Conservation (phyloP, 1,140 invertebrate species). For the Yoshiicerus persimilis region DNA sequence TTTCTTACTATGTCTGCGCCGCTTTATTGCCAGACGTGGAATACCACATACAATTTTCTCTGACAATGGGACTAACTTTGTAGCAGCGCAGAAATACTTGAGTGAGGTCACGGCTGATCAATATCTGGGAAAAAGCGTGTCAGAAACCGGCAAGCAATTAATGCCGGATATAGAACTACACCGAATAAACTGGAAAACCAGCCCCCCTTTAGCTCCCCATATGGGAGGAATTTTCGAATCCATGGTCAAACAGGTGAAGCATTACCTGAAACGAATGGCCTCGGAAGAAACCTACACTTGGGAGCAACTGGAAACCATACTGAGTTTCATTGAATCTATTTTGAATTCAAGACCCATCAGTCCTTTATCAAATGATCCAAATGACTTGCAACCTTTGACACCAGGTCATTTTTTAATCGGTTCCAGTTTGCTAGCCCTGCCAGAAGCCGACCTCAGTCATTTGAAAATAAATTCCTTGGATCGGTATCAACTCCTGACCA, state of each 20-base stretch:
- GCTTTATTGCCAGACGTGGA: constrained; percentile 46
- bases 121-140: no score
- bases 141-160: background rate
- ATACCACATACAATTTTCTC: no score
- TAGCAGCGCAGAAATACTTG: background rate
- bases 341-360: background rate
- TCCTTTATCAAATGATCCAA: background rate
- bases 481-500: no score
- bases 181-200: constrained; percentile 1
- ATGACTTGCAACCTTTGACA: background rate
- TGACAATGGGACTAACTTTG: no score
- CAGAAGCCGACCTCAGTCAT: background rate
- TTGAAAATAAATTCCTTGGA: background rate
- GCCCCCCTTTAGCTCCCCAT: background rate
- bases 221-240: background rate
- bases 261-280: background rate
- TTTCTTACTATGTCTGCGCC: constrained; percentile 44
- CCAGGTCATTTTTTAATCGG: no score
- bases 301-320: no score
- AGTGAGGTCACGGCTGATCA: no score
- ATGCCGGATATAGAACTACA: background rate
- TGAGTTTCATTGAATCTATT: no score
- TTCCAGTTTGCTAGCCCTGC: no score
- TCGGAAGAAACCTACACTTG: background rate
- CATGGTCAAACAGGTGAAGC: no score